Base-by-base conservation (phyloP, 1,140 invertebrate species). In the Neomicropteryx cornuta region DNA sequence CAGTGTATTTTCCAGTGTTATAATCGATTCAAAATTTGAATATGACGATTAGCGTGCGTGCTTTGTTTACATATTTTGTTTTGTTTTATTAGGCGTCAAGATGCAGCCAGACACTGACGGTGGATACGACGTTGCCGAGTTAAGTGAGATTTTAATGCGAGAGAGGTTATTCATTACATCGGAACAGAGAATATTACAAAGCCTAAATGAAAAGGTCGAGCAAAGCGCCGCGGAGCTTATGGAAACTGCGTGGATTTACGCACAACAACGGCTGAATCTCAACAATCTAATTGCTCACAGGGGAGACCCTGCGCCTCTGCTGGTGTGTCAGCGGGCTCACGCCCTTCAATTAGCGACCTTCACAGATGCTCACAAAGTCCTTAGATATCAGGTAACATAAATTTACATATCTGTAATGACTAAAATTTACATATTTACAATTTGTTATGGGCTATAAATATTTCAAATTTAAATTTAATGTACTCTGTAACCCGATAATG, bases 171-270 rank as follows among this genome's bases (percentile, higher is more conserved):
- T 68, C 44, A 62, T 67, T 18, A 66, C 60, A 45, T 60, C 66
- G 1, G 66, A 68, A 38, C 49, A 61, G 44, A 58, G 66, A 52
- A 52, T 61, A 43, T 45, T 68, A 37, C 58, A 65, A 36, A 62
- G 54, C 46, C 54, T 68, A 22, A 68, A 68, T 49, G 64, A 66
- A 22, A 60, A 63, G 24, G 48, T 67, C 36, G 62, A 67, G 41
- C 61, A 60, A 35, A 58, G 53, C 40, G 55, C 58, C 4, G 40
- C 60, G 41, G 63, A 67, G 34, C 44, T 67, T 30, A 52, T 66
- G 18, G 80, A 92, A 57, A 71, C 83, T 45, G 80, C 89, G 19
- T 96, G 90, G 87, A 78, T 94, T 37, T 86, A 83, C 29, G 79
- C 84, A 3, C 86, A 92, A 57, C 88, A 96, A 58, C 75, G 87